Conservation (phyloP, 2,888 invertebrate species). For the Conchocele bisecta region DNA sequence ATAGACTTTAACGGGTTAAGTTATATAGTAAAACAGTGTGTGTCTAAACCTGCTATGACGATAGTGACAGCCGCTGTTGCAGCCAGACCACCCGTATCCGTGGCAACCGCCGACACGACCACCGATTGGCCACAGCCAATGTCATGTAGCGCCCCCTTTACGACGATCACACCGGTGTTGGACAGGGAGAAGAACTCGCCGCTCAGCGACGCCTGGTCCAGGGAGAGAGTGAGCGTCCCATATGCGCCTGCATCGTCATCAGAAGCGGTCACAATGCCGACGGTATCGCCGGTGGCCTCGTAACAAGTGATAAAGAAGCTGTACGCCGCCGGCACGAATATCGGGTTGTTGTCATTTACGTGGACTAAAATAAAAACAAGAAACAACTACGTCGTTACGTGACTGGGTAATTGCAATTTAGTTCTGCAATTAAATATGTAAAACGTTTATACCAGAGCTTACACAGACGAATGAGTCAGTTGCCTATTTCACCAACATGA, state of each 20-base stretch:
- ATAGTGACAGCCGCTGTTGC: conserved; percentile 23
- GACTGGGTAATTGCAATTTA: too few relatives aligned
- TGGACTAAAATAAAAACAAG: conserved; percentile 10
- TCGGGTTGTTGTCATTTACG: conserved; percentile 57
- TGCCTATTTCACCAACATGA: too few relatives aligned
- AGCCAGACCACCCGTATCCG: conserved; percentile 21
- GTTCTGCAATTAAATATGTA: too few relatives aligned
- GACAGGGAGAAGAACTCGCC: conserved; percentile 37
- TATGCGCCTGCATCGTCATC: conserved; percentile 46
- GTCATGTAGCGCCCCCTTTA: too few relatives aligned
- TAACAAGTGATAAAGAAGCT: conserved; percentile 40
- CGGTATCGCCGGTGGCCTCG: conserved; percentile 21
- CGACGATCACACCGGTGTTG: conserved; percentile 37
- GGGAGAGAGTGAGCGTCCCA: conserved; percentile 30
- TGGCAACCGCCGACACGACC: conserved; percentile 16
- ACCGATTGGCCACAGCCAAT: too few relatives aligned
- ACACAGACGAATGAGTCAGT: too few relatives aligned
- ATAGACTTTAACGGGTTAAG: too few relatives aligned
- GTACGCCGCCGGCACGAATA: conserved; percentile 56
- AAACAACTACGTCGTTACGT: too few relatives aligned
- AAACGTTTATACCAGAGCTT: too few relatives aligned
- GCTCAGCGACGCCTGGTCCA: conserved; percentile 39
- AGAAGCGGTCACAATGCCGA: conserved; percentile 40
- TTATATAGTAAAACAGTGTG: too few relatives aligned
- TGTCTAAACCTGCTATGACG: conserved; percentile 35